Base-by-base conservation (phyloP, 2,113 vertebrate genomes). In the Tragelaphus strepsiceros region DNA sequence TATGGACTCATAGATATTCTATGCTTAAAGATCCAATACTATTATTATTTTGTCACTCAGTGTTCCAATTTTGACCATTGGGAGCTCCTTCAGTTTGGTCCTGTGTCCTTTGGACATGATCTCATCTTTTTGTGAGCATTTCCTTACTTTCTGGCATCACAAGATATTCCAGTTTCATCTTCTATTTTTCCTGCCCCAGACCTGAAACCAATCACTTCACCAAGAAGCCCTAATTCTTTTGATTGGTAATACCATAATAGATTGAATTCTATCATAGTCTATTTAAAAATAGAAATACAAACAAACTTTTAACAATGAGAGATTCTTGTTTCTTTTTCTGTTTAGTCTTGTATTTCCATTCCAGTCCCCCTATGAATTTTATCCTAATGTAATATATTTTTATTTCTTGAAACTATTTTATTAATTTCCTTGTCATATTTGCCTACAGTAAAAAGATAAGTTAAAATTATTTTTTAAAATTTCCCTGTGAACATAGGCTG, bases 221-320 rank as follows among this genome's bases (percentile, higher is more conserved):
- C 67, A 67, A 62, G 49, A 49, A 32, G 6, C 10, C 4, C 19
- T 81, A 26, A 11, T 86, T 94, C 24, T 32, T 83, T 62, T 92
- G 19, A 84, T 51, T 77, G 56, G 39, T 56, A 39, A 88, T 64
- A 58, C 21, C 17, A 64, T 74, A 64, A 97, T 7, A 64, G 74
- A 51, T 88, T 89, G 54, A 78, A 62, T 92, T 92, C 39, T 28
- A 28, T 88, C 11, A 91, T 26, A 94, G 46, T 74, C 43, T 82
- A 51, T 58, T 89, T 95, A 64, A 64, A 91, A 95, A 88, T 84
- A 84, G 62, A 88, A 96, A 88, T 32, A 56, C 8, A 91, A 64
- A 62, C 8, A 91, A 78, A 30, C 46, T 56, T 39, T 90, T 54
- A 80, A 13, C 28, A 46, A 54, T 86, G 14, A 96, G n/a, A 91